Evolutionary conservation across 2,888 invertebrate genomes (phyloP).

Genomic region (Limnephilus rhombicus): DNA sequence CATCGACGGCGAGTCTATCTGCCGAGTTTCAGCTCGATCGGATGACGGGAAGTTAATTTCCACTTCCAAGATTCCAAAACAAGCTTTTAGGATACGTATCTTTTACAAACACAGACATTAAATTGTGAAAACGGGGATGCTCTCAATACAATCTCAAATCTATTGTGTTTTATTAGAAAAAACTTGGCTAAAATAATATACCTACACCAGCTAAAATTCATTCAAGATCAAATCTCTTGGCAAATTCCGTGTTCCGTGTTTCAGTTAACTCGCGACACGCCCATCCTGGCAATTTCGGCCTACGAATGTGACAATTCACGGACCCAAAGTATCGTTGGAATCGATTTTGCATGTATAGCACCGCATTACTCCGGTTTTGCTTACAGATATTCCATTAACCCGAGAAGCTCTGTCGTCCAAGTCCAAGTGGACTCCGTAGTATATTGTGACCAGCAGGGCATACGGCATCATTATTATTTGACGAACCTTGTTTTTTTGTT

Average conservation of each 20-base stretch:
- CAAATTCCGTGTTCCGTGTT: background rate
- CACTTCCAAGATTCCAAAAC: no score
- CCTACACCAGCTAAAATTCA: background rate
- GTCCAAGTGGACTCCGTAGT: background rate
- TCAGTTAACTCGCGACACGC: background rate
- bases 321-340: background rate
- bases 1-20: no score
- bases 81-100: no score
- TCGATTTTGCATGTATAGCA: constrained; percentile 11
- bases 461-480: background rate
- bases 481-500: background rate
- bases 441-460: background rate
- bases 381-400: background rate
- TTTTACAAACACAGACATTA: no score
- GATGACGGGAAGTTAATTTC: no score
- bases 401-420: background rate
- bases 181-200: no score
- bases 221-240: background rate
- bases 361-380: constrained; percentile 12
- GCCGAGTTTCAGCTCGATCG: no score
- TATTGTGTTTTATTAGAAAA: no score
- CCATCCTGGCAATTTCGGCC: background rate
- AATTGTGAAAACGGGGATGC: background rate
- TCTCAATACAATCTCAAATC: no score
- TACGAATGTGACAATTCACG: constrained; percentile 27